Evolutionary conservation across 2,113 vertebrate genomes (phyloP).

Genomic region (Amazona guildingii): DNA sequence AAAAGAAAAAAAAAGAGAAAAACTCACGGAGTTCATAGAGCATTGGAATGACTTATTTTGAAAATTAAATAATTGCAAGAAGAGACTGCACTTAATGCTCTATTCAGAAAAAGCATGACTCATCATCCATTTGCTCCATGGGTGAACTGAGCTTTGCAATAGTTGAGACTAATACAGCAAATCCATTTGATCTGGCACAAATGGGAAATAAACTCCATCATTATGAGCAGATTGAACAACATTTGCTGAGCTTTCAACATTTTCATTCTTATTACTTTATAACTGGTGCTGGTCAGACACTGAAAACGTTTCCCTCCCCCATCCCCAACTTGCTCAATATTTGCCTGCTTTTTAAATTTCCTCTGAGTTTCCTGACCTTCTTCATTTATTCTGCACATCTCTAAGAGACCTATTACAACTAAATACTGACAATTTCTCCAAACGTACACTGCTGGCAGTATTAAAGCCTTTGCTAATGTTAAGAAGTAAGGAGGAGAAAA

Average conservation of each 20-base stretch:
- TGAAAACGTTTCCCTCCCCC: not conserved
- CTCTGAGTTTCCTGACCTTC: not conserved
- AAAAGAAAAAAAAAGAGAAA: not conserved
- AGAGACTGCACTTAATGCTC: not conserved
- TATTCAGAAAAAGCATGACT: slow-evolving; percentile 15
- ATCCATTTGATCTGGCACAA: slow-evolving; percentile 17
- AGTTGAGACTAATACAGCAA: not conserved
- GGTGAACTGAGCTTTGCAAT: not conserved
- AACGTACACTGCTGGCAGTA: not conserved
- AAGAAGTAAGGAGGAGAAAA: not conserved
- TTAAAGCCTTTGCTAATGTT: not conserved
- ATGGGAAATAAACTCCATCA: not conserved
- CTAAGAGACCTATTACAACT: not conserved
- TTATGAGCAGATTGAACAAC: not conserved
- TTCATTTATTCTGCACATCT: not conserved
- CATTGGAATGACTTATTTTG: not conserved
- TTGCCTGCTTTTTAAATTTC: not conserved
- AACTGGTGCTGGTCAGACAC: not conserved
- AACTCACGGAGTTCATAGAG: not conserved
- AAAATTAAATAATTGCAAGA: slow-evolving; percentile 19
- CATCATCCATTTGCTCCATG: slow-evolving; percentile 7
- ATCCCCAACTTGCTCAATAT: not conserved
- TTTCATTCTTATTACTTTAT: not conserved
- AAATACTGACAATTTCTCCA: not conserved
- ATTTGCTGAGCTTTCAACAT: slow-evolving; percentile 6